Evolutionary conservation across 2,113 vertebrate species (phyloP), one percentile per base, ranked within the genome.

Genomic region (Taurulus bubalis): DNA sequence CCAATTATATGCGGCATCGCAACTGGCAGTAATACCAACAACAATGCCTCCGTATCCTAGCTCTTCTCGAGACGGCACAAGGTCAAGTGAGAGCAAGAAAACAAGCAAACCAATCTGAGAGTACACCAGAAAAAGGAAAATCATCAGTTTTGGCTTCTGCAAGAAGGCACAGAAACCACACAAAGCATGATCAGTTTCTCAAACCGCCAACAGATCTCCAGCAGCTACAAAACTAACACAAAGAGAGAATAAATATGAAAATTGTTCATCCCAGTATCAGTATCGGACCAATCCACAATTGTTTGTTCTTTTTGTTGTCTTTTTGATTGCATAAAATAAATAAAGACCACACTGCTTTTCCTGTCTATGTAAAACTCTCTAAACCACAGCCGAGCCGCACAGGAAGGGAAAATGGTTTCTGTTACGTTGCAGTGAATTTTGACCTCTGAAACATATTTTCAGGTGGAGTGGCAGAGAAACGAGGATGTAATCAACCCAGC

Each of bases 391-490:
- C 16, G 64, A 60, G 26, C 82, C 36, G 20, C 58, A 26, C 1
- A 18, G 40, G 65, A 8, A 26, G 14, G 63, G 36, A 36, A 1
- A 16, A 5, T 3, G 0, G 9, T 64, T 56, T 74, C 58, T 70
- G 2, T 84, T 12, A 4, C 40, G 59, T 49, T 84, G 20, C 42
- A 64, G 55, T 40, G 60, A 69, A 70, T 87, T 87, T 71, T 86
- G 42, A 90, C 74, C 38, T 2, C 38, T 74, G 16, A 71, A 87
- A 80, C 66, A 24, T 85, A 28, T 90, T 88, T 83, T 12, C 91
- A 99, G 98, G 97, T 99, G 93, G 98, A 99, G 92, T 99, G 98
- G 98, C 96, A 98, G 87, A 96, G 96, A 82, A 99, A 99, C 0
- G 98, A 99, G 87, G 98, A 98, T 83, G 85, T 96, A 82, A 94